A percentile compares a stretch with the other conserved stretches of the same genome.
Conservation (phyloP, 2,888 invertebrate genomes). For the Pseudococcus longispinus region DNA sequence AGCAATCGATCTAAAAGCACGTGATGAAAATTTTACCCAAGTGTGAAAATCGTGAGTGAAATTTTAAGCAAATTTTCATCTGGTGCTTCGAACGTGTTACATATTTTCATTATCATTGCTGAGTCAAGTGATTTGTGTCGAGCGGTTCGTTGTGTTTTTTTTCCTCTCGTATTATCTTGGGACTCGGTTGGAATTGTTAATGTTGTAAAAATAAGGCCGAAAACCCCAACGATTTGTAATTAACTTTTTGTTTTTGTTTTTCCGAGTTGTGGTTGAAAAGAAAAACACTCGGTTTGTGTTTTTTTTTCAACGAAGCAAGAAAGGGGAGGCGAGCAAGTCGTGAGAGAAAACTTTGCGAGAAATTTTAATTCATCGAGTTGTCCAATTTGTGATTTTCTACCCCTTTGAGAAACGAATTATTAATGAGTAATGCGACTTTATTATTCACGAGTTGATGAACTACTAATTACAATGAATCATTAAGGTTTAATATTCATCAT, state of each 20-base stretch:
- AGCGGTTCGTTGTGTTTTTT: not conserved
- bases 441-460: too few relatives aligned
- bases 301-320: not conserved
- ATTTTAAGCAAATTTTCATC: not conserved
- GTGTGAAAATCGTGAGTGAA: slow-evolving; percentile 8
- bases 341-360: too few relatives aligned
- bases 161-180: not conserved
- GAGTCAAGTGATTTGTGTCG: not conserved
- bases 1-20: not conserved
- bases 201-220: not conserved
- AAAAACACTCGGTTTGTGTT: not conserved
- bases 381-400: too few relatives aligned
- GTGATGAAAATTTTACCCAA: not conserved
- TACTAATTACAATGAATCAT: too few relatives aligned
- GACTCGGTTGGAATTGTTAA: not conserved
- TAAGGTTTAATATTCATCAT: too few relatives aligned
- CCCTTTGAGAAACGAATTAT: too few relatives aligned
- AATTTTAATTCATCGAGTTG: too few relatives aligned
- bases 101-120: not conserved
- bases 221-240: not conserved
- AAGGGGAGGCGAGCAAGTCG: not conserved
- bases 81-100: not conserved
- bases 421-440: too few relatives aligned
- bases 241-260: not conserved
- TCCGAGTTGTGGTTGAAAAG: not conserved